Evolutionary conservation across 92 coral and sea anemone species (phyloP), one percentile per base, ranked within the genome.

Genomic region (Epizoanthus stellaris): DNA sequence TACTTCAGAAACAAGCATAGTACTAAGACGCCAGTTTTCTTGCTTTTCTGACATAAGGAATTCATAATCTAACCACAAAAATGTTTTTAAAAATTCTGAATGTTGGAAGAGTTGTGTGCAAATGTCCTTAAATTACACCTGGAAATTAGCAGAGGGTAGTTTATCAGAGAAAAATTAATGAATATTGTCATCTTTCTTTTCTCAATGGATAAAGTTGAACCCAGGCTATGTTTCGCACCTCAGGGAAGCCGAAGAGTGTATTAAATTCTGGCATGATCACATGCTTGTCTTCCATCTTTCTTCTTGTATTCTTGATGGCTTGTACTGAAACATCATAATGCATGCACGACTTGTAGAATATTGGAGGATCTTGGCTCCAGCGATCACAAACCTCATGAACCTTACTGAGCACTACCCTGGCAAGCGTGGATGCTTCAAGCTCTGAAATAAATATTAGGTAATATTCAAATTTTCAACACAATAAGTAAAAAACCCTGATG

Each of bases 221-320:
- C n/a, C 20, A 67, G 17, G 5, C 10, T 20, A 3, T 25, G 19
- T 12, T 23, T 42, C 82, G 39, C 87, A 97, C 99, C 99, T 93
- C 84, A 56, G 94, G 87, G 42, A 97, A 89, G 42, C 95, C 97
- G 86, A 94, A 88, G 38, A 94, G 87, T 62, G 74, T 86, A 68
- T 93, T 97, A 47, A 92, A 88, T 70, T 93, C 84, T 39, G 98
- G 93, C 40, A 94, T 42, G 59, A 95, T 86, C 17, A 93, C 94
- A 85, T 97, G 99, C 58, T 86, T 93, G 85, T 97, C 99, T 84
- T 97, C 99, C 99, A 97, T 97, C 76, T 93, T 94, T 74, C 98
- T 92, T 13, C 99, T 87, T 58, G 99, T 93, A 74, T 97, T 97
- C 76, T 97, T 93, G 68, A 92, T 93, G 23, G 97, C 95, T 76